Conservation (phyloP, 2,797 vertebrate genomes). For the Erethizon dorsatum region DNA sequence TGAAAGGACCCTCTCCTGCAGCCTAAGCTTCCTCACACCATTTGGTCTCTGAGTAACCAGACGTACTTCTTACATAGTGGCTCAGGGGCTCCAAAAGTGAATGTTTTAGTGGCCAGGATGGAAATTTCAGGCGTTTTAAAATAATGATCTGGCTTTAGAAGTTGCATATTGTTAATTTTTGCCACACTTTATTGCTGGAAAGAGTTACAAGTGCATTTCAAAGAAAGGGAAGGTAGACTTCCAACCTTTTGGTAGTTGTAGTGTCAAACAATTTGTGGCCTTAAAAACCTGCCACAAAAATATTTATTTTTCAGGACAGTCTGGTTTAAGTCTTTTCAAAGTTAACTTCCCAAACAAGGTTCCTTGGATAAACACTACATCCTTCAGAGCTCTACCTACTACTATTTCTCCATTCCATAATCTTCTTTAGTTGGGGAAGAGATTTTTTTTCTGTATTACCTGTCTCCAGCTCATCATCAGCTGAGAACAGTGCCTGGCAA, state of each 20-base stretch:
- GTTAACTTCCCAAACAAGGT: constrained; percentile 8
- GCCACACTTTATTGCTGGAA: not conserved
- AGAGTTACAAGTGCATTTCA: not conserved
- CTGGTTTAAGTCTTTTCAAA: constrained; percentile 32
- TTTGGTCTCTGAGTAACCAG: not conserved
- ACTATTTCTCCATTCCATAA: not conserved
- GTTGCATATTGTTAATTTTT: not conserved
- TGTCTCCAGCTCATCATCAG: not conserved
- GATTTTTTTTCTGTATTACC: not conserved
- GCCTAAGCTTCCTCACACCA: not conserved
- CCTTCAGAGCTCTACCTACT: constrained; percentile 15
- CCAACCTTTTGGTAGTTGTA: not conserved
- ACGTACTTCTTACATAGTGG: not conserved
- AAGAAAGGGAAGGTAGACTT: not conserved
- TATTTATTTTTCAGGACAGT: constrained; percentile 6
- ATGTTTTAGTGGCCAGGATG: not conserved
- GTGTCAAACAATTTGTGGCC: not conserved
- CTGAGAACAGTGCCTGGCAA: not conserved
- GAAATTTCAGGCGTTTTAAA: constrained; percentile 23
- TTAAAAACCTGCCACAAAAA: not conserved
- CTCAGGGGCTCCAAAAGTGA: not conserved
- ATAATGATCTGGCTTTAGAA: not conserved
- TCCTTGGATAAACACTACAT: constrained; percentile 7
- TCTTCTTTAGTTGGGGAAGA: not conserved
- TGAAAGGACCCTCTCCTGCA: not conserved